Evolutionary conservation across 1,140 invertebrate species (phyloP), one percentile per base, ranked within the genome.

Genomic region (Eupristina koningsbergeri): DNA sequence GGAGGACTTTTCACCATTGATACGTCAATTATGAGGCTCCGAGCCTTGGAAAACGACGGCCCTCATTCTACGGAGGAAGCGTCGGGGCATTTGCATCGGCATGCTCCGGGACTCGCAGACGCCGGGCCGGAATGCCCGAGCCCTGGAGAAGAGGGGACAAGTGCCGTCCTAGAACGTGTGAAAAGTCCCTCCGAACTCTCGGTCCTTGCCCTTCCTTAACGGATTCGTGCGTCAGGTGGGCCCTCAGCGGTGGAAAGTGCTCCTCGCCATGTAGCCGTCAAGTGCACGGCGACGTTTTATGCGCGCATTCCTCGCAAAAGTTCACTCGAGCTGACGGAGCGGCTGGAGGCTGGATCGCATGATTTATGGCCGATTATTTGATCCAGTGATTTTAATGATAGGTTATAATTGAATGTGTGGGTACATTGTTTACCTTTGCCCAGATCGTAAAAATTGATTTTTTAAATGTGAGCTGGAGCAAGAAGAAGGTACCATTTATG

Each of bases 21-120:
- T 86, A 86, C 86, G 86, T 87, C 87, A 87, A 87, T 87, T 87
- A 87, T 86, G 86, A 86, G 81, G 84, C 84, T 86, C 85, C 85
- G 83, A 36, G 31, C 84, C 86, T 82, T 85, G 85, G 84, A 87
- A 87, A 81, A 26, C 53, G 58, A 47, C 71, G 29, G 80, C 13
- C 26, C 26, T 31, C 13, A 29, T 19, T 19, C 34, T 15, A 11
- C 47, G 34, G 5, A 3, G 5, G 26, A 29, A n/a, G 58, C 2
- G 26, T n/a, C 29, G 26, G n/a, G 8, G 47, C 34, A 74, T 81
- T 74, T 81, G 69, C 80, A 74, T 81, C 71, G 53, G 80, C 69
- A 81, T 61, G 71, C 53, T n/a, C 31, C 15, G n/a, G 0, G n/a
- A 15, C 61, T 50, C 26, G 50, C 26, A 19, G 45, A 64, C 61